A percentile compares a stretch with the other conserved stretches of the same genome.
These are phyloP conservation scores for Cerastoderma edule DNA, from an alignment of 2,888 invertebrate genomes.

Conservation along the genomic window DNA sequence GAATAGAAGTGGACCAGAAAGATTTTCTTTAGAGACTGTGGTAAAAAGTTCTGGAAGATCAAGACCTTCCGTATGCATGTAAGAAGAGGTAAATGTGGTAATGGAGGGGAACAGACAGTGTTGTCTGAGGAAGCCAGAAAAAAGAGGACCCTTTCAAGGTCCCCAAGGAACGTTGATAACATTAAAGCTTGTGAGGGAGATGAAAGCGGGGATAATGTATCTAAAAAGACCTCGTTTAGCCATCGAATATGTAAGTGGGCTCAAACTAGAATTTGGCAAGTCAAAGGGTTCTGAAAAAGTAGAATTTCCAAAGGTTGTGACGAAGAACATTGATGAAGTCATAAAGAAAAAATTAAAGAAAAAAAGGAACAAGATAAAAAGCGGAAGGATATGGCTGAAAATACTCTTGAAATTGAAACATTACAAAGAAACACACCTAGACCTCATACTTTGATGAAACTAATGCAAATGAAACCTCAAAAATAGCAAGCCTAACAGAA, in stretches of 20 bases:
- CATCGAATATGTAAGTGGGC: background rate
- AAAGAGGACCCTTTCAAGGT: slow-evolving; percentile 25
- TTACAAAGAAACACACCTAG: background rate
- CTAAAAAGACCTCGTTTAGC: background rate
- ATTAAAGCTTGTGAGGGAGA: background rate
- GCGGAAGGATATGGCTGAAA: background rate
- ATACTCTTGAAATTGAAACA: too few species aligned
- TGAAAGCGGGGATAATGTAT: background rate
- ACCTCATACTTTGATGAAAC: background rate
- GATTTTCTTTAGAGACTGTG: slow-evolving; percentile 49
- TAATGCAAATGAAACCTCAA: background rate
- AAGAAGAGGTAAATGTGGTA: background rate
- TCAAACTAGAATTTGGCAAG: background rate
- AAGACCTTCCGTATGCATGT: background rate
- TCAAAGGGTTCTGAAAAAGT: background rate
- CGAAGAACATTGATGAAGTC: background rate
- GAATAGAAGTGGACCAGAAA: slow-evolving; percentile 1
- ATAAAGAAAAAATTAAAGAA: background rate
- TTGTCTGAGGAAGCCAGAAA: background rate
- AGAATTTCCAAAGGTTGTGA: background rate
- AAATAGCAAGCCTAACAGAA: background rate
- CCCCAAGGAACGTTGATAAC: background rate
- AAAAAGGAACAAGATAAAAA: background rate
- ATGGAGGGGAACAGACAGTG: background rate
- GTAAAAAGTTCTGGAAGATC: slow-evolving; percentile 61